Conservation (phyloP, 1,140 invertebrate genomes). For the Phymorhynchus buccinoides region DNA sequence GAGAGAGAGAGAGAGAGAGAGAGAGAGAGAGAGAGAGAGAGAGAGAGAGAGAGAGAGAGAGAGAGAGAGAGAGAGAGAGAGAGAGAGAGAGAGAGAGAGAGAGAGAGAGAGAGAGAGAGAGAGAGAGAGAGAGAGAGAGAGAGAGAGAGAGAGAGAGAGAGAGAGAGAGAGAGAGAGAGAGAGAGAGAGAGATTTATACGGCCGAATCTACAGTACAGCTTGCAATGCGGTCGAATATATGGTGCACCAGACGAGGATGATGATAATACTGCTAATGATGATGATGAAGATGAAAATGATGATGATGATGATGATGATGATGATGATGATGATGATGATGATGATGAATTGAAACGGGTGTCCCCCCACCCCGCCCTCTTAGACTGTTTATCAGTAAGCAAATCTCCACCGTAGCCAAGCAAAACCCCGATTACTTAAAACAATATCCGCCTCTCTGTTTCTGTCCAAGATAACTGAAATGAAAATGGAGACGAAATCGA, state of each 20-base stretch:
- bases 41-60: background rate
- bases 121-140: slow-evolving; percentile 1
- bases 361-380: too few species aligned
- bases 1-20: background rate
- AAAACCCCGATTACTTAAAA: background rate
- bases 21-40: background rate
- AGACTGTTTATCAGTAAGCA: too few species aligned
- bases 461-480: background rate
- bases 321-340: background rate
- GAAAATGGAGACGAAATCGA: background rate
- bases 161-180: background rate
- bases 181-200: background rate
- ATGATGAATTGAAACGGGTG: too few species aligned
- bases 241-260: too few species aligned
- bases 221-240: too few species aligned
- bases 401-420: background rate
- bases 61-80: background rate
- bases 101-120: slow-evolving; percentile 10
- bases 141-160: slow-evolving; percentile 1
- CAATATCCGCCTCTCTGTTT: background rate
- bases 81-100: background rate
- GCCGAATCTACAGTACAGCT: too few species aligned
- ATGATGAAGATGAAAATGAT: too few species aligned
- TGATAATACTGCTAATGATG: too few species aligned
- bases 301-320: too few species aligned